Evolutionary conservation across 1,140 invertebrate species (phyloP), one percentile per base, ranked within the genome.

Genomic region (Conus betulinus): DNA sequence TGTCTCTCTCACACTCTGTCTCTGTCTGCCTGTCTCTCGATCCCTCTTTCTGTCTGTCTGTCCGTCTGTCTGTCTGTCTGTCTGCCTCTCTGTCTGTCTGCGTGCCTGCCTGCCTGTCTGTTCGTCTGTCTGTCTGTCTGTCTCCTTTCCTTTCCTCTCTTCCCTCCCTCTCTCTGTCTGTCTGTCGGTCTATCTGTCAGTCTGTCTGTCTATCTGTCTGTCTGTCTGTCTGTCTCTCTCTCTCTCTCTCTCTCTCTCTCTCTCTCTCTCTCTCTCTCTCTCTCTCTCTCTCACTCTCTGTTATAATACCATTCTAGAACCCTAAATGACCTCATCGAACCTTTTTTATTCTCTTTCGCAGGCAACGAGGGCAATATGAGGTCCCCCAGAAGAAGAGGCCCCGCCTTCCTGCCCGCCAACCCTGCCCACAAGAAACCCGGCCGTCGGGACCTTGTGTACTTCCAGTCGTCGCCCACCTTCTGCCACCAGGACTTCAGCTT

Each of bases 391-490:
- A 84, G 57, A 25, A 53, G 55, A n/a, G 15, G 91, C 74, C 92
- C 93, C 84, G 91, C 90, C 25, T 92, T 94, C 52, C 90, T 85
- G 15, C 94, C 94, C 3, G 92, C 91, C 13, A 91, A 94, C 87
- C 88, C 90, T 0, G 92, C 93, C 79, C 94, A 93, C 67, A 94
- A 94, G 86, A 89, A 89, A 5, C 94, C 94, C 11, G 91, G 91
- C 23, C 89, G 91, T 53, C 84, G 92, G 57, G 98, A 99, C 95
- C 95, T 99, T 27, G 98, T 99, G 52, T 99, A 98, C 95, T 96
- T 98, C 85, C 97, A 98, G 90, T 97, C 98, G 67, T 99, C 98
- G 13, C 98, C 98, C 3, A 97, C 97, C 57, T 99, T 99, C 95
- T 98, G 98, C 94, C 95, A 96, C 27, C 95, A 96, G 6, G 97